Conservation (phyloP, 1,140 invertebrate genomes). For the Sinonovacula constricta region DNA sequence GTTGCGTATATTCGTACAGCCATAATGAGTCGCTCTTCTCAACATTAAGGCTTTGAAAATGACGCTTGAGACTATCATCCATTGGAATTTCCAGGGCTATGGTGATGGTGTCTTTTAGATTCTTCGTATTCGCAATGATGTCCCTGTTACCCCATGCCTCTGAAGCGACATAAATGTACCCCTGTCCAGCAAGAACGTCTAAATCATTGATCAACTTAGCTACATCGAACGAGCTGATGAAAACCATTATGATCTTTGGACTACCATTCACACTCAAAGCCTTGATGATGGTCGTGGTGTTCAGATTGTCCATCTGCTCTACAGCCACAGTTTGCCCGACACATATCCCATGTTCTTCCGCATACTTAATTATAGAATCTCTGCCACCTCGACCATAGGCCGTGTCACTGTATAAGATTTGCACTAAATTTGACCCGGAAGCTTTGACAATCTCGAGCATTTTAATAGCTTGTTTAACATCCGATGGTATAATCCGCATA, state of each 20-base stretch:
- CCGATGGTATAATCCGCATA: conserved; percentile 14
- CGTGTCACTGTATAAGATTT: conserved; percentile 19
- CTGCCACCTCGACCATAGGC: conserved; percentile 31
- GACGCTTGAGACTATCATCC: conserved; percentile 11
- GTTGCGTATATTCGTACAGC: conserved; percentile 11
- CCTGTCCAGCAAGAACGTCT: background rate
- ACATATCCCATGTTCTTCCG: conserved; percentile 2
- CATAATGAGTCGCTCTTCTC: background rate
- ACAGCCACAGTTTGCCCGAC: conserved; percentile 1
- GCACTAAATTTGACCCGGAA: background rate
- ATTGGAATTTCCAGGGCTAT: conserved; percentile 6
- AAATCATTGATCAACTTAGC: conserved; percentile 2
- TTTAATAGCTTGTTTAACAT: conserved; percentile 17
- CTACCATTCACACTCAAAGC: background rate
- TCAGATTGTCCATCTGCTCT: background rate
- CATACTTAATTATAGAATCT: background rate
- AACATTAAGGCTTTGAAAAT: background rate
- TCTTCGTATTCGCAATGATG: background rate
- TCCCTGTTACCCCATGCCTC: conserved; percentile 28
- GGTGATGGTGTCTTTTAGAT: conserved; percentile 18
- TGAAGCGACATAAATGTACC: conserved; percentile 26
- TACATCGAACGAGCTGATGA: conserved; percentile 20
- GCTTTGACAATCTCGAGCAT: background rate
- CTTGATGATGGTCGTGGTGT: background rate
- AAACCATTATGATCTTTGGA: conserved; percentile 21